These are phyloP conservation scores for Burhinus bistriatus DNA, from an alignment of 2,113 vertebrate genomes.

Conservation along the genomic window DNA sequence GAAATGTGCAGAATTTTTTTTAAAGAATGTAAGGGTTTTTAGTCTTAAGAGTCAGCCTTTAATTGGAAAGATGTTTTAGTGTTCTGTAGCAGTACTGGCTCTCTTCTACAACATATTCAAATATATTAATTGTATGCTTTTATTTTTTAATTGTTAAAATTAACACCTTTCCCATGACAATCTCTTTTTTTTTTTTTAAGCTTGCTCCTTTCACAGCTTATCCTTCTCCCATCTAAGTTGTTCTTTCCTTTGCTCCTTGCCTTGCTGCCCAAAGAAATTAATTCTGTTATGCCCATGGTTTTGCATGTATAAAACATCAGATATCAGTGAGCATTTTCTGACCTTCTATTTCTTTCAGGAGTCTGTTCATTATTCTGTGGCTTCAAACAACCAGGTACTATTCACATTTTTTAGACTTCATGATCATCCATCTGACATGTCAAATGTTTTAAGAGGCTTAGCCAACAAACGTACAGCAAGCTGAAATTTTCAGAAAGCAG, in stretches of 20 bases:
- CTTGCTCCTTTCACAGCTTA: neutral
- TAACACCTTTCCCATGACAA: neutral
- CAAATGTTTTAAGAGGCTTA: neutral
- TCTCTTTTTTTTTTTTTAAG: neutral
- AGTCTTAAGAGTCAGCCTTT: neutral
- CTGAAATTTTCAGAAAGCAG: neutral
- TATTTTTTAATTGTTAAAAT: neutral
- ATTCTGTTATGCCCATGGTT: neutral
- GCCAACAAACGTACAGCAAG: neutral
- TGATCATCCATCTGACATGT: neutral
- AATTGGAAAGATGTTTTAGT: neutral
- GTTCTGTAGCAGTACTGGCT: neutral
- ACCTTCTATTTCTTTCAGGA: conserved; percentile 17
- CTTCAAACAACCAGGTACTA: neutral
- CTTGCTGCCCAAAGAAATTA: neutral
- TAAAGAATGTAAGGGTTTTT: neutral
- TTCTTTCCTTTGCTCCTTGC: neutral
- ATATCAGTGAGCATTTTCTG: neutral
- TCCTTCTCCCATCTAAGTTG: neutral
- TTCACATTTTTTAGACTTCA: neutral
- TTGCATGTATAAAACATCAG: conserved; percentile 22
- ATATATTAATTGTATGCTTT: neutral
- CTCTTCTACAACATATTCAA: neutral
- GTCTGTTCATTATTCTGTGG: neutral
- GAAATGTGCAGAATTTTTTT: neutral